Base-by-base conservation (phyloP, 1,140 invertebrate genomes). In the Apis cerana region DNA sequence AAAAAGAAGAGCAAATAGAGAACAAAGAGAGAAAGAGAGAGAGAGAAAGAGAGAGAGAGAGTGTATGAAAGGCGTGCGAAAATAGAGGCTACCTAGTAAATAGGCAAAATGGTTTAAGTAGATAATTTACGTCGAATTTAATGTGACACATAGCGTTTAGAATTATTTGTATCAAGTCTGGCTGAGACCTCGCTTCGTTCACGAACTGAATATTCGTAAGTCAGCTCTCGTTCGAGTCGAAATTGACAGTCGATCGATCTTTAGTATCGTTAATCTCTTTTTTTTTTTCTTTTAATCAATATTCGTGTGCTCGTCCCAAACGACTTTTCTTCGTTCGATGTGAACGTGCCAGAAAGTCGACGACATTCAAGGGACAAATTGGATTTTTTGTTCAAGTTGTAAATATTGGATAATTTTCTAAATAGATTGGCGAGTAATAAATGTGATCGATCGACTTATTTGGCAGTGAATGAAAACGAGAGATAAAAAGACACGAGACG, bases 1-100 rank as follows among this genome's bases (percentile, higher is more conserved):
- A 65, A 23, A 58, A 68, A 67, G 70, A 74, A 23, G 48, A 27
- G 56, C 69, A 79, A 9, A 43, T 50, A 21, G n/a, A 23, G 27
- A 75, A 27, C 33, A 27, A 62, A 79, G 27, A 75, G 59, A 23
- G 56, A 82, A 33, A 43, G 62, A 70, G 17, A 43, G 15, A 10
- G 61, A 15, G 27, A 70, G 56, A 0, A 23, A 77, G n/a, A 33
- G 56, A 81, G 21, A n/a, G 15, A 61, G 59, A 43, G 67, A 75
- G 70, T 75, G 56, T 82, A 62, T 50, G 68, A 62, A 83, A 64
- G 61, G 65, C 62, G 84, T 78, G 83, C 77, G 83, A 75, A 64
- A 88, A 91, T 90, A 92, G 92, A 93, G 92, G 92, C 92, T 93
- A 93, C 86, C 87, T 92, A 91, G 89, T 79, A 69, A 90, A 87